Conservation (phyloP, 2,113 vertebrate species). For the Dascyllus trimaculatus region DNA sequence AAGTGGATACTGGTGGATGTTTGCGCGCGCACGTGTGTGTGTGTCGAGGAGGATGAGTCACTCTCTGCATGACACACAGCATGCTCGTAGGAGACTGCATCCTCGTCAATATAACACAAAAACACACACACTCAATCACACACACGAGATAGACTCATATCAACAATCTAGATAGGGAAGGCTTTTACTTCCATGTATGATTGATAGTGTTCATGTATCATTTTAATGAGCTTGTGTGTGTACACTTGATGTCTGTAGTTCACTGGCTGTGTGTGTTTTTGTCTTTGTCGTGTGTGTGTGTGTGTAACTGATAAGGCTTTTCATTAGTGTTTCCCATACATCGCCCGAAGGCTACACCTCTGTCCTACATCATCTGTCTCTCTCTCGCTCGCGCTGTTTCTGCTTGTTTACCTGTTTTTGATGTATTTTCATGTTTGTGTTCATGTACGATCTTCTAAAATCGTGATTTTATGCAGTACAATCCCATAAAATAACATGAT, state of each 20-base stretch:
- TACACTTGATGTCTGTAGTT: constrained; percentile 37
- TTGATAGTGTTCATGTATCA: constrained; percentile 68
- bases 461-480: constrained; percentile 23
- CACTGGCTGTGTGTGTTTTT: constrained; percentile 13
- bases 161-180: constrained; percentile 31
- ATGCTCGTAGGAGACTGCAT: constrained; percentile 64
- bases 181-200: constrained; percentile 60
- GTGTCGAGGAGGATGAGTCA: constrained; percentile 72
- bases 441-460: constrained; percentile 15
- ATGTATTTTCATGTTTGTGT: constrained; percentile 29
- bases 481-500: not conserved
- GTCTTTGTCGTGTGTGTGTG: constrained; percentile 31
- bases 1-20: constrained; percentile 13
- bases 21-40: constrained; percentile 20
- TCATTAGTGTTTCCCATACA: constrained; percentile 71
- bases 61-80: constrained; percentile 67
- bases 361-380: constrained; percentile 58
- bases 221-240: constrained; percentile 64
- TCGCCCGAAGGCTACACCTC: constrained; percentile 64
- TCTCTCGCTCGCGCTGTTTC: not conserved
- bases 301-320: constrained; percentile 65
- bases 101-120: constrained; percentile 64
- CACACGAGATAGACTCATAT: constrained; percentile 37
- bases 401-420: not conserved
- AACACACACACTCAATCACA: constrained; percentile 25